A percentile compares a stretch with the other conserved stretches of the same genome.
Evolutionary conservation across 2,113 vertebrate species (phyloP).

Genomic region (Suncus etruscus): DNA sequence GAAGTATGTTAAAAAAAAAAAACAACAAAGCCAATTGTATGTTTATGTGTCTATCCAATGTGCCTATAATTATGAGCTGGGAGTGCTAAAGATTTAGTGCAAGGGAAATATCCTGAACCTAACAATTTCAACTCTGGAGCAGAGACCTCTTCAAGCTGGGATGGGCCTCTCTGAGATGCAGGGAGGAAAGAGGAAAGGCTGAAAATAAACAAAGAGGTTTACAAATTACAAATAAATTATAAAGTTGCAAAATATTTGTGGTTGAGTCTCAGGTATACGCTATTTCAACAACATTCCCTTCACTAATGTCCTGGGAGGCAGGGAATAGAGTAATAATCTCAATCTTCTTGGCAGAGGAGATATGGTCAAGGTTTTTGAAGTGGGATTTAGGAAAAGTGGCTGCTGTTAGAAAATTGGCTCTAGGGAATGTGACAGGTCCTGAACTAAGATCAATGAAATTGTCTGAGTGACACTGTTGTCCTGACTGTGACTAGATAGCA

Average conservation of each 20-base stretch:
- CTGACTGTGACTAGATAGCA: slow-evolving; percentile 50
- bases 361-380: background rate
- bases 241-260: no score
- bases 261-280: no score
- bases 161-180: no score
- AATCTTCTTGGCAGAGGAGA: slow-evolving; percentile 33
- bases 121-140: background rate
- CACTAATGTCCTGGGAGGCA: no score
- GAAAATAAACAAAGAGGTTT: background rate
- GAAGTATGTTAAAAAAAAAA: background rate
- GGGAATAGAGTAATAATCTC: no score
- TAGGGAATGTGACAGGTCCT: background rate
- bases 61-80: no score
- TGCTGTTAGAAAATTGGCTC: slow-evolving; percentile 19
- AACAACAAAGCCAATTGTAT: background rate
- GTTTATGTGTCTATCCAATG: background rate
- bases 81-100: background rate
- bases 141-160: background rate
- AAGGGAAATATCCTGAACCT: background rate
- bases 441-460: background rate
- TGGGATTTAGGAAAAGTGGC: slow-evolving; percentile 21
- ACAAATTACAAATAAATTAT: no score
- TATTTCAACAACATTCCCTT: no score
- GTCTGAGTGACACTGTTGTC: background rate
- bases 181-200: background rate